phyloP scores from a whole-genome alignment of 1,140 invertebrate genomes.

The Notospermus geniculatus region DNA sequence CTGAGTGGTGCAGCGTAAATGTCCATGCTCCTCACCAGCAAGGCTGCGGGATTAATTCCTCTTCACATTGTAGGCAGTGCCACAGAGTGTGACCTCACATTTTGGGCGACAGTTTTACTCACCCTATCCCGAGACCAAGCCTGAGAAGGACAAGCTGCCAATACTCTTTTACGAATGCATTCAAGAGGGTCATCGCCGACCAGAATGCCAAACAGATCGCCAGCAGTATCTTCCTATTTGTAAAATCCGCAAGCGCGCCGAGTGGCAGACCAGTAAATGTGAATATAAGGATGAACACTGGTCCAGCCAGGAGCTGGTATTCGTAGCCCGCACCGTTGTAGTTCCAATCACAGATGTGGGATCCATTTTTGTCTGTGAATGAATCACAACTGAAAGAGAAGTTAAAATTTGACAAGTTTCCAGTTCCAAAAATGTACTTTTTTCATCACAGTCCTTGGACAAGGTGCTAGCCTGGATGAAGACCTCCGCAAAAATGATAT shows the following conservation, averaged over 20 bases:
- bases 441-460: too few species aligned
- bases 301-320: conserved; percentile 88
- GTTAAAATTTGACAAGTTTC: too few species aligned
- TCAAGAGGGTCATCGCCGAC: conserved; percentile 77
- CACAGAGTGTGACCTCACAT: too few species aligned
- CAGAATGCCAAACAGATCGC: conserved; percentile 76
- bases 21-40: too few species aligned
- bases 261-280: conserved; percentile 81
- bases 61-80: too few species aligned
- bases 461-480: too few species aligned
- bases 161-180: conserved; percentile 78
- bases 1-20: too few species aligned
- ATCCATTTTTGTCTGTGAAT: conserved; percentile 50
- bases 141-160: conserved; percentile 86
- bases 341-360: conserved; percentile 79
- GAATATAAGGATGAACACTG: conserved; percentile 86
- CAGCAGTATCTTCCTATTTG: conserved; percentile 68
- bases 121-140: conserved; percentile 82
- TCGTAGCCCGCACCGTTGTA: conserved; percentile 88
- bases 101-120: too few species aligned
- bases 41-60: too few species aligned
- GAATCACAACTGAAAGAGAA: conserved; percentile 52
- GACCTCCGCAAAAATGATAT: too few species aligned
- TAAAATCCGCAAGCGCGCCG: conserved; percentile 80
- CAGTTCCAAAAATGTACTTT: too few species aligned